These are phyloP conservation scores for Clarias laeviceps DNA, from an alignment of 2,797 vertebrate genomes.

Conservation along the genomic window DNA sequence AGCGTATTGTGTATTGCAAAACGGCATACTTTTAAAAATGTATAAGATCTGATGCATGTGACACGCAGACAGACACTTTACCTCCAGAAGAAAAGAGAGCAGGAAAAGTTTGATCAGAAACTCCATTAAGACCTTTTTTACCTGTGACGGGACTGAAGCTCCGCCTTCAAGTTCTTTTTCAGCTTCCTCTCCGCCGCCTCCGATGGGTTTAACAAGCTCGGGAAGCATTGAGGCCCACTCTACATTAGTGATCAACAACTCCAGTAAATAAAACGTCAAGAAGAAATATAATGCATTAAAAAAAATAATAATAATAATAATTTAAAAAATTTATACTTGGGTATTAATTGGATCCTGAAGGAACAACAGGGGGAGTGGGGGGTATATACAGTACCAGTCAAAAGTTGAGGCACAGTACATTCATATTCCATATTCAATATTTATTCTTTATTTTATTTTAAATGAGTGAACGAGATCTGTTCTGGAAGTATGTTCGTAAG, in stretches of 20 bases:
- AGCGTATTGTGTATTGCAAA: background rate
- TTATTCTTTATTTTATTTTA: too few species aligned
- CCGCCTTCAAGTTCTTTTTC: constrained; percentile 64
- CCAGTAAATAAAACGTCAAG: background rate
- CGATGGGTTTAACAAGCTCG: constrained; percentile 55
- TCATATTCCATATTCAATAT: too few species aligned
- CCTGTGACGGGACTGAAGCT: constrained; percentile 68
- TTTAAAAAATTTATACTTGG: background rate
- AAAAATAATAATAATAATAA: background rate
- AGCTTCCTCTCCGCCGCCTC: constrained; percentile 58
- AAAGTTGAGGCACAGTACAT: too few species aligned
- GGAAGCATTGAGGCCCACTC: constrained; percentile 63
- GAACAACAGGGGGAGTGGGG: too few species aligned
- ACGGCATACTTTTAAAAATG: background rate
- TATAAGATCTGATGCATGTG: background rate
- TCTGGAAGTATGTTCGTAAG: too few species aligned
- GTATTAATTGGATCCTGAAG: too few species aligned
- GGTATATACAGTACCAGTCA: too few species aligned
- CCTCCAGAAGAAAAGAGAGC: constrained; percentile 35
- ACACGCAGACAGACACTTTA: constrained; percentile 32
- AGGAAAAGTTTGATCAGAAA: constrained; percentile 28
- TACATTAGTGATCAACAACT: constrained; percentile 45
- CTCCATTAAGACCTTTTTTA: constrained; percentile 64
- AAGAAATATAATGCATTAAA: background rate
- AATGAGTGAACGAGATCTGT: too few species aligned